A percentile compares a stretch with the other conserved stretches of the same genome.
Conservation (phyloP, 1,140 invertebrate species). For the Lerema accius region DNA sequence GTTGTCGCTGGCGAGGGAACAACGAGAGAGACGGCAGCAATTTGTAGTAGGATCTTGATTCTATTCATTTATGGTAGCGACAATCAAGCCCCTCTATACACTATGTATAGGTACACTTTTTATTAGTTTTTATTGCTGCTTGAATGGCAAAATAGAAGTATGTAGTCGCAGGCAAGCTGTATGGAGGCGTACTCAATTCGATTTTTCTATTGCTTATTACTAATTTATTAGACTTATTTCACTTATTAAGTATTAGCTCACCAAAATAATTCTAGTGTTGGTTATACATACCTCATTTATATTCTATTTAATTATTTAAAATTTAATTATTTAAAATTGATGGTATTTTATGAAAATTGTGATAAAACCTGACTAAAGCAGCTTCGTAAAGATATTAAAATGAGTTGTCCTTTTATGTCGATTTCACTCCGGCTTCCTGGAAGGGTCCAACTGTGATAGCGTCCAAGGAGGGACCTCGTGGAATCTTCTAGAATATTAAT, state of each 20-base stretch:
- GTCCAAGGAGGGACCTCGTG: not conserved
- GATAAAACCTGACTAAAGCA: slow-evolving; percentile 37
- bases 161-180: slow-evolving; percentile 1
- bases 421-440: not conserved
- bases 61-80: not conserved
- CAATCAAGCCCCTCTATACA: too few species aligned
- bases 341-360: slow-evolving; percentile 55
- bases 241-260: slow-evolving; percentile 72
- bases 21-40: too few species aligned
- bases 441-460: not conserved
- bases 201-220: slow-evolving; percentile 38
- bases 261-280: slow-evolving; percentile 73
- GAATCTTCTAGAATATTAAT: not conserved
- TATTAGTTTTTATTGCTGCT: slow-evolving; percentile 4
- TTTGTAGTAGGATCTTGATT: not conserved
- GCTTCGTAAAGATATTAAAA: slow-evolving; percentile 10
- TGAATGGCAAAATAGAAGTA: slow-evolving; percentile 1
- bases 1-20: not conserved
- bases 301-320: slow-evolving; percentile 41
- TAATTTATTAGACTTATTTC: slow-evolving; percentile 61
- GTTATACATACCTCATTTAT: slow-evolving; percentile 50
- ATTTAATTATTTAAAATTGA: slow-evolving; percentile 9
- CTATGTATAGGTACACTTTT: not conserved
- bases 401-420: not conserved
- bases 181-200: not conserved